These are phyloP conservation scores for Macrotus californicus DNA, from an alignment of 2,113 vertebrate genomes.

Conservation along the genomic window DNA sequence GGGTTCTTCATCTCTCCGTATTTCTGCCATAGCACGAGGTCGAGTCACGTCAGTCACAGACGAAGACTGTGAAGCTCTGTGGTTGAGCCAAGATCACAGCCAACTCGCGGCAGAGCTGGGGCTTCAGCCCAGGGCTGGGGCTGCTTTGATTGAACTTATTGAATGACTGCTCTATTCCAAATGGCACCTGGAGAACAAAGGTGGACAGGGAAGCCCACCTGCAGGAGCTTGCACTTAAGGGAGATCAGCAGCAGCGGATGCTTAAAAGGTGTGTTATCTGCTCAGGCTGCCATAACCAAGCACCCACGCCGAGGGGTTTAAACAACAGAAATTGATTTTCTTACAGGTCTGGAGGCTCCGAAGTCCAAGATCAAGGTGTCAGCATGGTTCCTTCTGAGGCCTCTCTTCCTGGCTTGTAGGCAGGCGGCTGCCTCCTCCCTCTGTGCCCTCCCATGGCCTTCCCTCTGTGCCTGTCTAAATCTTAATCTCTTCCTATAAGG, in stretches of 20 bases:
- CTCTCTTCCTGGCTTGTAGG: background rate
- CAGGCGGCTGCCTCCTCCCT: too few species aligned
- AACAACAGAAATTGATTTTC: background rate
- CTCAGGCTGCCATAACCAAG: background rate
- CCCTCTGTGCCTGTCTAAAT: background rate
- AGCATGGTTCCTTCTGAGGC: background rate
- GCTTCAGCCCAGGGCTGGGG: too few species aligned
- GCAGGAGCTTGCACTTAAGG: background rate
- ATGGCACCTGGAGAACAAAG: background rate
- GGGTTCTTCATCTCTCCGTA: background rate
- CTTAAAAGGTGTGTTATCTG: accelerated
- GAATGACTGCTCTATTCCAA: accelerated
- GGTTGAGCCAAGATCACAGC: background rate
- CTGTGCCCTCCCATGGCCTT: background rate
- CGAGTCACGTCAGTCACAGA: background rate
- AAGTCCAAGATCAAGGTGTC: background rate
- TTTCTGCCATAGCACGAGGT: background rate
- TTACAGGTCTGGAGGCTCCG: background rate
- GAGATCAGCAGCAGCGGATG: background rate
- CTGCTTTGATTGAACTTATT: background rate
- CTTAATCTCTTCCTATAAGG: background rate
- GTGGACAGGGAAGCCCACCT: background rate
- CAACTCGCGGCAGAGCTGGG: background rate
- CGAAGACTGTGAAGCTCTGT: background rate
- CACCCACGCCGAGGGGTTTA: too few species aligned